Evolutionary conservation across 2,888 invertebrate genomes (phyloP).

Genomic region (Limnephilus marmoratus): DNA sequence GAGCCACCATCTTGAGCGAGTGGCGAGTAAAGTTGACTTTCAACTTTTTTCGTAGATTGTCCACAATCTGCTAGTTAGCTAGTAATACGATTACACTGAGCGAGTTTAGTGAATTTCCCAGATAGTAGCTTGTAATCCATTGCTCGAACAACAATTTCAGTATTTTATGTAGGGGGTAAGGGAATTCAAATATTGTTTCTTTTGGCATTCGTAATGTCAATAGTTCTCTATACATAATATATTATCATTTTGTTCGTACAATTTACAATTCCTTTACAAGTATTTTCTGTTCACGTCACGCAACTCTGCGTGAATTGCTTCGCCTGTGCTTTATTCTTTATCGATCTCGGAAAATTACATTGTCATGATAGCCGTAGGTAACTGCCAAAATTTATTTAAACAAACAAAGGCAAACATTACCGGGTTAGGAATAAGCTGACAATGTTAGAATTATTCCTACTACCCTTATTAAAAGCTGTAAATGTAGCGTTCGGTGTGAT

Average conservation of each 20-base stretch:
- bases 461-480: too few relatives aligned
- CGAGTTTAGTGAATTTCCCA: too few relatives aligned
- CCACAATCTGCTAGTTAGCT: too few relatives aligned
- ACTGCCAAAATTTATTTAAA: background rate
- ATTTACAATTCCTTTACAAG: background rate
- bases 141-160: too few relatives aligned
- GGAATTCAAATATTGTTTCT: background rate
- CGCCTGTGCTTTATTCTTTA: background rate
- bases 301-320: background rate
- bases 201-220: background rate
- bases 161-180: background rate
- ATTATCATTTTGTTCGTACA: background rate
- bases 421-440: background rate
- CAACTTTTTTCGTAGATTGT: too few relatives aligned
- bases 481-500: too few relatives aligned
- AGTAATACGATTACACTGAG: too few relatives aligned
- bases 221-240: background rate
- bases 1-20: too few relatives aligned
- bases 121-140: background rate
- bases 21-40: too few relatives aligned
- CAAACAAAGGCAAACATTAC: too few relatives aligned
- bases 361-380: background rate
- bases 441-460: too few relatives aligned
- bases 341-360: constrained; percentile 2
- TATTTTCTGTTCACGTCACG: background rate